Percentiles rank a stretch among this genome's conserved stretches.
phyloP scores from a whole-genome alignment of 92 coral and sea anemone species.

The Phenganax marumi region DNA sequence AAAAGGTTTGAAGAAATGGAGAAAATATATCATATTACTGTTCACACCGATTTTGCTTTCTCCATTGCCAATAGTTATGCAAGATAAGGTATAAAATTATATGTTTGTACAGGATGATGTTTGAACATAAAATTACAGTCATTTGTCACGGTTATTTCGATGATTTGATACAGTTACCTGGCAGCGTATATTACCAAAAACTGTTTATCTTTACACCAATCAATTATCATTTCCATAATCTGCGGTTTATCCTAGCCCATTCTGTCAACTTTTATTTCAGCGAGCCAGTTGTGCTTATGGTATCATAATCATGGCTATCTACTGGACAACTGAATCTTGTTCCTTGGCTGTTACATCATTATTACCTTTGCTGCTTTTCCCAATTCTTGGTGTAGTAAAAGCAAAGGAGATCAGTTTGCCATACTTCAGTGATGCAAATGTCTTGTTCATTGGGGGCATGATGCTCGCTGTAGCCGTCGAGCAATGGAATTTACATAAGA shows the following conservation, averaged over 20 bases:
- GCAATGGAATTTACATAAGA: conserved; percentile 78
- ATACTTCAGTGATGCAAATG: conserved; percentile 82
- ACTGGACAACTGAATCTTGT: conserved; percentile 75
- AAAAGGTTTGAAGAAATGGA: conserved; percentile 7
- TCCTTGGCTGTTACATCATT: conserved; percentile 77
- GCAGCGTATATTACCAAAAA: neutral
- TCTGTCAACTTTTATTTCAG: conserved; percentile 30
- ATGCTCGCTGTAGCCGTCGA: conserved; percentile 85
- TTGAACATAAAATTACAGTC: too few relatives aligned
- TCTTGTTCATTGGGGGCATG: conserved; percentile 73
- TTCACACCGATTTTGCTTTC: conserved; percentile 30
- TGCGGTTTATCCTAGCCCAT: neutral
- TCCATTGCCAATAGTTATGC: conserved; percentile 20
- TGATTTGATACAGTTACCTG: neutral
- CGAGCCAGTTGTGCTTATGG: conserved; percentile 70
- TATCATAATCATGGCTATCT: conserved; percentile 69
- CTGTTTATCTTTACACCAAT: neutral
- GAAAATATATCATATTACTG: conserved; percentile 30
- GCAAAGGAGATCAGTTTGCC: conserved; percentile 72
- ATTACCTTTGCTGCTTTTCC: conserved; percentile 69
- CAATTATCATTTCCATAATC: neutral
- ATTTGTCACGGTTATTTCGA: neutral
- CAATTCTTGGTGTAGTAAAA: conserved; percentile 70
- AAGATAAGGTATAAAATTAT: conserved; percentile 20
- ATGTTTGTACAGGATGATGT: neutral